phyloP scores from a whole-genome alignment of 2,113 vertebrate species.

The Scortum barcoo region DNA sequence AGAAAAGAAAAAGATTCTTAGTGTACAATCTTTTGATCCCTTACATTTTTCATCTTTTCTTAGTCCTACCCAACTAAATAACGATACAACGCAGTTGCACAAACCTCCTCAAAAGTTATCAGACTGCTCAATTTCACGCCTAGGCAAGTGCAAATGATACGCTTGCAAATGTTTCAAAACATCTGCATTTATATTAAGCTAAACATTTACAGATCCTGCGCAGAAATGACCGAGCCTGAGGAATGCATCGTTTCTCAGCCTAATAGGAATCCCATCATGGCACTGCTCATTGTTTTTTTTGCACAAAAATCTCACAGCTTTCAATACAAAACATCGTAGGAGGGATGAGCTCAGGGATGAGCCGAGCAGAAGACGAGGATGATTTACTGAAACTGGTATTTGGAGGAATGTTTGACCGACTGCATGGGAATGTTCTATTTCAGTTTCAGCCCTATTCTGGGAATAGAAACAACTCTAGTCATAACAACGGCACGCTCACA shows the following conservation, averaged over 20 bases:
- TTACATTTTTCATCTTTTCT: neutral
- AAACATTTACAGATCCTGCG: conserved; percentile 33
- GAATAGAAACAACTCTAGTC: conserved; percentile 76
- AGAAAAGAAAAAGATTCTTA: neutral
- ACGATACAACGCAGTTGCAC: neutral
- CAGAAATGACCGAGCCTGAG: conserved; percentile 6
- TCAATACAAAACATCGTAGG: neutral
- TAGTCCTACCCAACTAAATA: neutral
- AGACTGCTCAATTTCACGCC: neutral
- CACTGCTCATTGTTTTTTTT: conserved; percentile 47
- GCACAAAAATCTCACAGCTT: conserved; percentile 20
- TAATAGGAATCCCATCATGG: conserved; percentile 40
- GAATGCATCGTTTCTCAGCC: conserved; percentile 22
- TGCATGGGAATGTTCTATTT: conserved; percentile 77
- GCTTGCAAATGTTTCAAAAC: neutral
- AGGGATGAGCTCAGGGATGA: conserved; percentile 48
- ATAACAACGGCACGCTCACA: conserved; percentile 75
- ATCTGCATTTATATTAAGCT: conserved; percentile 28
- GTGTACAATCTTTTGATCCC: neutral
- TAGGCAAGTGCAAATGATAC: neutral
- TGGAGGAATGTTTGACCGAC: conserved; percentile 51
- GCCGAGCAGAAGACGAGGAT: conserved; percentile 19
- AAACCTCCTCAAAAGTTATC: neutral
- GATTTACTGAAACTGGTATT: conserved; percentile 45
- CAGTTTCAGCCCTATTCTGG: conserved; percentile 72